Percentiles rank a stretch among this genome's conserved stretches.
Conservation (phyloP, 2,113 vertebrate genomes). For the Oryzias curvinotus region DNA sequence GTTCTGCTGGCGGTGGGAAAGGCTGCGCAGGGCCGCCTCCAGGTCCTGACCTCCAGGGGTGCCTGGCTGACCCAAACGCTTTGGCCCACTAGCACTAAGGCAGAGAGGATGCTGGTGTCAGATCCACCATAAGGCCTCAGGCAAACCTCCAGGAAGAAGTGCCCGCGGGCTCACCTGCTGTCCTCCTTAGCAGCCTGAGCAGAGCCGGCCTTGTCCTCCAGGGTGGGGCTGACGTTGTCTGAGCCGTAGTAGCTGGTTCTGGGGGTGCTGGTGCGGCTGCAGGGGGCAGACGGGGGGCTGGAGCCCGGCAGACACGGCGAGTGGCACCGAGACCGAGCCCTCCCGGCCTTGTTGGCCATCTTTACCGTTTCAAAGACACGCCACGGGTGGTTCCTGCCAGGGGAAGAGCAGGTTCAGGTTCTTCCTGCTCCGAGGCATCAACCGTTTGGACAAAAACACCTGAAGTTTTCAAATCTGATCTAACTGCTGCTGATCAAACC, state of each 20-base stretch:
- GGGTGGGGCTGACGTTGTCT: constrained; percentile 62
- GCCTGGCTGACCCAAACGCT: constrained; percentile 74
- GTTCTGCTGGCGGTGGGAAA: constrained; percentile 80
- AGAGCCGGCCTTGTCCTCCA: constrained; percentile 65
- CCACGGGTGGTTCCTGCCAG: constrained; percentile 68
- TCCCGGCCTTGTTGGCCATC: constrained; percentile 75
- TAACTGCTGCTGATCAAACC: no score
- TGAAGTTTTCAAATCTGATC: no score
- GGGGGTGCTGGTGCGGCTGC: constrained; percentile 79
- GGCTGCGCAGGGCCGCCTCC: constrained; percentile 80
- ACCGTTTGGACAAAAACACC: not conserved
- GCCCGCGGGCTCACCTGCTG: constrained; percentile 47
- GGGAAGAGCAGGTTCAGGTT: not conserved
- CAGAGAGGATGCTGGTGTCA: not conserved
- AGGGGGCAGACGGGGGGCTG: constrained; percentile 65
- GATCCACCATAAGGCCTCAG: not conserved
- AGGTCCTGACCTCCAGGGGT: constrained; percentile 82
- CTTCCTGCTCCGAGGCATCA: no score
- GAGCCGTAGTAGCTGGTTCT: constrained; percentile 70
- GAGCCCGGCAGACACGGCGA: constrained; percentile 74
- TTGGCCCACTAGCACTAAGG: constrained; percentile 53
- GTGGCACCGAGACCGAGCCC: constrained; percentile 71
- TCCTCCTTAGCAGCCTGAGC: constrained; percentile 54
- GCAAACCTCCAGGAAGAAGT: accelerated
- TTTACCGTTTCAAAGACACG: constrained; percentile 85